Evolutionary conservation across 2,888 invertebrate species (phyloP).

Genomic region (Nomada goodeniana): DNA sequence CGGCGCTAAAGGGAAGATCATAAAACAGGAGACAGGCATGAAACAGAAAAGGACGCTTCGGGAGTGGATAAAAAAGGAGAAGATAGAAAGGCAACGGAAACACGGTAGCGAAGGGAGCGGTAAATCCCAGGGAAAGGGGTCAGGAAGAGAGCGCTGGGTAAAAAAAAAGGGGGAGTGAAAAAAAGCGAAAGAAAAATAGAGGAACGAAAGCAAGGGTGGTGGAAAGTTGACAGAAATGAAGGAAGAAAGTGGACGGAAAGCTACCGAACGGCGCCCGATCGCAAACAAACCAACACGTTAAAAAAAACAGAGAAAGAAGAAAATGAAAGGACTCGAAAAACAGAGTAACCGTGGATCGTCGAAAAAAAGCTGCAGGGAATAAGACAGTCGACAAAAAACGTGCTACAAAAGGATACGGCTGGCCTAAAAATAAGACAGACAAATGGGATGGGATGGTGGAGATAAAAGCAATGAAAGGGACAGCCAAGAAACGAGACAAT

Average conservation of each 20-base stretch:
- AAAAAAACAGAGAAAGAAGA: background rate
- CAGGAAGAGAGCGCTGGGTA: constrained; percentile 16
- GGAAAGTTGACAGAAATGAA: constrained; percentile 40
- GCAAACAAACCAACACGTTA: constrained; percentile 33
- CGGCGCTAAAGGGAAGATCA: constrained; percentile 19
- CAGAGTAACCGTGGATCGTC: background rate
- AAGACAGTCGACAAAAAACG: constrained; percentile 5
- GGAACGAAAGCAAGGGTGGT: background rate
- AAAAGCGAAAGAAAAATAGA: constrained; percentile 5
- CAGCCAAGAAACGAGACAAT: background rate
- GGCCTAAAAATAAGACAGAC: background rate
- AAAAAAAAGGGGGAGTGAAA: background rate
- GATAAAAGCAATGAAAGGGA: background rate
- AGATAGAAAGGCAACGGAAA: constrained; percentile 43
- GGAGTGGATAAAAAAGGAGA: constrained; percentile 36
- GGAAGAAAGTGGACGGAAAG: constrained; percentile 24
- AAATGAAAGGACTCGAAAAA: constrained; percentile 13
- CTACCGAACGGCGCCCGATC: constrained; percentile 27
- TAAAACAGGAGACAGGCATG: constrained; percentile 22
- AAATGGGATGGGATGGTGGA: background rate
- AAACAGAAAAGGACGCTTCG: constrained; percentile 1
- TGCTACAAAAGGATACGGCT: background rate
- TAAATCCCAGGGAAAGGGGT: constrained; percentile 29
- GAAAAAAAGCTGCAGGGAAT: constrained; percentile 6
- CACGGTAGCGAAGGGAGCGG: constrained; percentile 27